Evolutionary conservation across 2,888 invertebrate genomes (phyloP), one percentile per base, ranked within the genome.

Genomic region (Leptinotarsa haldemani): DNA sequence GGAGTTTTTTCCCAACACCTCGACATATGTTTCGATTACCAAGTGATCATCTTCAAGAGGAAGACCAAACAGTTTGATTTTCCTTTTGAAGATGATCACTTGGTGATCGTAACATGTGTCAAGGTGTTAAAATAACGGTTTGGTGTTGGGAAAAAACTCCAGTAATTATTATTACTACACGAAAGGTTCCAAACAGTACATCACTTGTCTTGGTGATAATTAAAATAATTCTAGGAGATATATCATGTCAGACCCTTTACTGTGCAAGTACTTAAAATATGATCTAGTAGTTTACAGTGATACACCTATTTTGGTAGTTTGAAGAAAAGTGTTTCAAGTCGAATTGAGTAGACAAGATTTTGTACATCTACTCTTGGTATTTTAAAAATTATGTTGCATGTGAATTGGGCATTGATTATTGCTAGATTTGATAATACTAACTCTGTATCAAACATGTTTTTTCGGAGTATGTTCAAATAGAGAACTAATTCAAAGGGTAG

Each of bases 211-310:
- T 53, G 20, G 53, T 18, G 53, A 56, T 20, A 9, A 52, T n/a
- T 7, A 15, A 30, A 61, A 30, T 5, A 16, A 15, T 30, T 0
- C 1, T 50, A 15, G 16, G 25, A 47, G 20, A 20, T 12, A 50
- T 50, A 53, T 53, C 53, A 4, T 56, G 67, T 67, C 67, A 67
- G 67, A 53, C 67, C 67, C 53, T 67, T 53, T 18, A 67, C 40
- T 4, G n/a, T 18, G 18, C 53, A 12, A 40, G 68, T 68, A 68
- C 68, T 68, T 68, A 68, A 68, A 5, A 56, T 56, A 56, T 56
- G 68, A 67, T n/a, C 30, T 52, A 13, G 53, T 66, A 66, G 46
- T 67, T 67, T 67, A 40, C 30, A 56, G 56, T 47, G 46, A 47
- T 56, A 56, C 61, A 61, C 61, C 16, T 30, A 30, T 40, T 4